Percentiles rank a stretch among this genome's conserved stretches.
Conservation (phyloP, 2,113 vertebrate genomes). For the Thermophis baileyi region DNA sequence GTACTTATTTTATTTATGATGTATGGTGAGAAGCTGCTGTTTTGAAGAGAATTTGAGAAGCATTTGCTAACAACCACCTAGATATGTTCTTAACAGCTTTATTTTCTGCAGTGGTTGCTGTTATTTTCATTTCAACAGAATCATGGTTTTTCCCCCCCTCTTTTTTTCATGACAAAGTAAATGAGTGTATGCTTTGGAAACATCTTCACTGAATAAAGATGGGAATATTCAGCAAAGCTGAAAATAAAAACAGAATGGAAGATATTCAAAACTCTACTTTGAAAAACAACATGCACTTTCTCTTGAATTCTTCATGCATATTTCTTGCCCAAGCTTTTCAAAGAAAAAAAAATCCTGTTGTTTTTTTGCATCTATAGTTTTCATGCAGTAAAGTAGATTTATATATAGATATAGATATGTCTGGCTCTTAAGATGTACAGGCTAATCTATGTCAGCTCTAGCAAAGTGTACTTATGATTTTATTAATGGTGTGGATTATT, state of each 20-base stretch:
- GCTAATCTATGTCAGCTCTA: background rate
- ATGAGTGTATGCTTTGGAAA: slow-evolving; percentile 26
- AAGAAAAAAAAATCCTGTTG: slow-evolving; percentile 6
- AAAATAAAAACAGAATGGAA: slow-evolving; percentile 23
- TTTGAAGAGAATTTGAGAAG: background rate
- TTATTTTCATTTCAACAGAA: slow-evolving; percentile 30
- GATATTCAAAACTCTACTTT: slow-evolving; percentile 22
- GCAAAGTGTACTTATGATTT: background rate
- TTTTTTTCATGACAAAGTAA: background rate
- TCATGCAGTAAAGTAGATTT: slow-evolving; percentile 1
- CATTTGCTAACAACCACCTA: background rate
- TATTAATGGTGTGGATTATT: background rate
- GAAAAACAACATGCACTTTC: slow-evolving; percentile 7
- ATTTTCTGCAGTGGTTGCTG: background rate
- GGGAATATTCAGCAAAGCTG: slow-evolving; percentile 27
- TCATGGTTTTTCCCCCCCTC: background rate
- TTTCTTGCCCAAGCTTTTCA: slow-evolving; percentile 5
- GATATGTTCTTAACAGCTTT: background rate
- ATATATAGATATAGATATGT: background rate
- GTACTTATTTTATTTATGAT: background rate
- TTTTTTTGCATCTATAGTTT: slow-evolving; percentile 30
- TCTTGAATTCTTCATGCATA: background rate
- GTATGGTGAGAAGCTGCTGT: background rate
- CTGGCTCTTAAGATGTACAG: background rate
- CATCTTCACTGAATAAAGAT: slow-evolving; percentile 2